phyloP scores from a whole-genome alignment of 2,888 invertebrate species.

The Altica lythri region DNA sequence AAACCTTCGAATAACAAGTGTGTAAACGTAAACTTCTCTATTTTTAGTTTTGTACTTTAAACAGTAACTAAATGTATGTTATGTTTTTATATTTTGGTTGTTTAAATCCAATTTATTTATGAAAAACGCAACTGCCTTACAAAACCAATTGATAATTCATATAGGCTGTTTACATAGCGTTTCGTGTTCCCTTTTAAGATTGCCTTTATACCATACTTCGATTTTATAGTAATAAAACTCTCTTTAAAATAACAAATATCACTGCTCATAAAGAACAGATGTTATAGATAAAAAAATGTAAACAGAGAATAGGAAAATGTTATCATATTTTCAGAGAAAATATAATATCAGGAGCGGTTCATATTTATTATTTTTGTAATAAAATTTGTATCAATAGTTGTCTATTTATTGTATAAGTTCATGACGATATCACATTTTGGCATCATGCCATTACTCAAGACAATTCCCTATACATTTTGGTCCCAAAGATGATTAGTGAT shows the following conservation, averaged over 20 bases:
- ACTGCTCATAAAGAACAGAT: slow-evolving; percentile 34
- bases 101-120: slow-evolving; percentile 23
- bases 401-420: too few relatives aligned
- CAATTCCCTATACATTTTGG: too few relatives aligned
- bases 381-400: too few relatives aligned
- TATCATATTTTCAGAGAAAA: slow-evolving; percentile 33
- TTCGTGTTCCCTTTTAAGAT: slow-evolving; percentile 22
- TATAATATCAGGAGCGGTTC: slow-evolving; percentile 7
- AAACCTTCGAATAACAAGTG: slow-evolving; percentile 3
- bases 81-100: slow-evolving; percentile 22
- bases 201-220: slow-evolving; percentile 27
- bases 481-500: too few relatives aligned
- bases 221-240: slow-evolving; percentile 33
- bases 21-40: slow-evolving; percentile 6
- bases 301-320: slow-evolving; percentile 33
- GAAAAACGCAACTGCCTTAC: slow-evolving; percentile 25
- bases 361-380: neutral
- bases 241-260: slow-evolving; percentile 34
- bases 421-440: too few relatives aligned
- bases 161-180: slow-evolving; percentile 23
- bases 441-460: too few relatives aligned
- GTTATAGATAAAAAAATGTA: slow-evolving; percentile 35
- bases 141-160: slow-evolving; percentile 27
- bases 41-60: slow-evolving; percentile 12
- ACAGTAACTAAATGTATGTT: slow-evolving; percentile 10